Evolutionary conservation across 1,140 invertebrate species (phyloP), one percentile per base, ranked within the genome.

Genomic region (Cydia strobilella): DNA sequence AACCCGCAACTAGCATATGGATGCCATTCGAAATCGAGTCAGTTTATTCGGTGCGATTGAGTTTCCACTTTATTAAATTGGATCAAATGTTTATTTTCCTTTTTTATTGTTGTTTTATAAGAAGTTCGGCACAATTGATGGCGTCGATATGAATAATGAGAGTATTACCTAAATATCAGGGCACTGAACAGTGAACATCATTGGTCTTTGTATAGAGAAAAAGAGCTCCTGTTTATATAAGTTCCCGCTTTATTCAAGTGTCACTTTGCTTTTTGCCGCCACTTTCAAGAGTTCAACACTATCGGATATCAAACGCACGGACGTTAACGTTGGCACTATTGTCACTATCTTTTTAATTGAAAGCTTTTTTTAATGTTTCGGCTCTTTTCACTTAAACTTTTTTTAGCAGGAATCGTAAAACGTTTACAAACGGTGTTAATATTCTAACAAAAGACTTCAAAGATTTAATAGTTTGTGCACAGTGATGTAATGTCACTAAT

Each of bases 221-320:
- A 82, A 82, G 84, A 54, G 80, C 80, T 82, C 82, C 79, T 91
- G 88, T 91, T 91, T 91, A 90, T 89, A 88, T 86, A 86, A 86
- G 86, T 91, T 91, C 88, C 87, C 89, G 90, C 88, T 89, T 90
- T 92, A 91, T 92, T 90, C 89, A 87, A 92, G 90, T 91, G 90
- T 91, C 90, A 91, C 90, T 91, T 91, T 89, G 87, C 89, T 92
- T 89, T 89, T 89, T 90, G 86, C 87, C 89, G 89, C 87, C 86
- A 85, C 87, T 88, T 73, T 87, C 79, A 83, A 82, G 82, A 83
- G 83, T 82, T 81, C 81, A 92, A 91, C 89, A 85, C 90, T 92
- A 92, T 92, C 90, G 88, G 87, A 90, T 92, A 91, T 92, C 90
- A 92, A 92, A 92, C 83, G 88, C 80, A 76, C 79, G 76, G 76